These are phyloP conservation scores for Lordiphosa stackelbergi DNA, from an alignment of 1,140 invertebrate species.

Conservation along the genomic window DNA sequence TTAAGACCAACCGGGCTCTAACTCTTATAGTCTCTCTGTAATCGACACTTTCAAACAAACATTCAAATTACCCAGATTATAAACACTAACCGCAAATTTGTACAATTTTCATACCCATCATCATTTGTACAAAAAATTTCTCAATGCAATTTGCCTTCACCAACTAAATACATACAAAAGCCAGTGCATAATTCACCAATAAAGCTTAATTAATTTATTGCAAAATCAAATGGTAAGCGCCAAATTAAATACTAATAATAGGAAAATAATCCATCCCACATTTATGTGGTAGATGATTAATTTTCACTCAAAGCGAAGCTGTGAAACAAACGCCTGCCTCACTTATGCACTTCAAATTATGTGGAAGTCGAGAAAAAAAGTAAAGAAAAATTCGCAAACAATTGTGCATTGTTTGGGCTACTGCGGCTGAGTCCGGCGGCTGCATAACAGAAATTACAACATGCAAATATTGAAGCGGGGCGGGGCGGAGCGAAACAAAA, in stretches of 20 bases:
- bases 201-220: constrained; percentile 39
- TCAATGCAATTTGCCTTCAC: constrained; percentile 36
- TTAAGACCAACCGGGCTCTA: too few relatives aligned
- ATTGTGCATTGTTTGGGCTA: constrained; percentile 38
- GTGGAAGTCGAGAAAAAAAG: constrained; percentile 26
- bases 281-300: background rate
- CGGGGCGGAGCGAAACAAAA: background rate
- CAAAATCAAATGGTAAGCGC: constrained; percentile 31
- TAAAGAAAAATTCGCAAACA: constrained; percentile 40
- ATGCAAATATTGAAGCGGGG: constrained; percentile 24
- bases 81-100: too few relatives aligned
- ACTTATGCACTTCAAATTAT: background rate
- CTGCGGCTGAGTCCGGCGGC: constrained; percentile 23
- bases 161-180: background rate
- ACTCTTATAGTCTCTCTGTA: too few relatives aligned
- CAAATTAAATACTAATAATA: constrained; percentile 28
- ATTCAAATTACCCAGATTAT: too few relatives aligned
- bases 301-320: constrained; percentile 5
- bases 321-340: constrained; percentile 9
- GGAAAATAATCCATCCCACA: constrained; percentile 3
- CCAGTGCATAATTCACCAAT: constrained; percentile 9
- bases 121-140: constrained; percentile 17
- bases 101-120: constrained; percentile 8
- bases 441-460: constrained; percentile 44
- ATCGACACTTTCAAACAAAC: too few relatives aligned